These are phyloP conservation scores for Hipposideros armiger DNA, from an alignment of 2,113 vertebrate genomes.

Conservation along the genomic window DNA sequence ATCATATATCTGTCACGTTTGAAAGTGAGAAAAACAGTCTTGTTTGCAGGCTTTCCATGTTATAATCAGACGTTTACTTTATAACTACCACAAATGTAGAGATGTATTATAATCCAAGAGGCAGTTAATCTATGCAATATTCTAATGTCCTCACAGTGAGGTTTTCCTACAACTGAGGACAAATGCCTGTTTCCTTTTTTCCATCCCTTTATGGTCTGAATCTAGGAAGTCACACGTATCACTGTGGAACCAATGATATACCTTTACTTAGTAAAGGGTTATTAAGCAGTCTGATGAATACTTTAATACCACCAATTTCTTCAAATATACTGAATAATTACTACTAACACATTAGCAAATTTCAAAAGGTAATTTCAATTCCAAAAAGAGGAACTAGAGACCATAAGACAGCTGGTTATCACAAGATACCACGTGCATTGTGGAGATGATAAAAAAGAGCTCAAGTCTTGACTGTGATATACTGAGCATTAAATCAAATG, in stretches of 20 bases:
- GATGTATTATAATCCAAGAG: not conserved
- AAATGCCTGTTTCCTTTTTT: not conserved
- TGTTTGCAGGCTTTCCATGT: not conserved
- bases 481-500: not conserved
- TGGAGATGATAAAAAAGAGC: not conserved
- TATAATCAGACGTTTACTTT: not conserved
- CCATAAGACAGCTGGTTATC: not conserved
- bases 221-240: not conserved
- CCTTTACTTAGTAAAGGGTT: not conserved
- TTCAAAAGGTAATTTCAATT: not conserved
- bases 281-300: not conserved
- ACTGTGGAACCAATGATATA: not conserved
- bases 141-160: not conserved
- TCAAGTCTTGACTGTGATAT: not conserved
- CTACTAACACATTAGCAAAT: not conserved
- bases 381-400: not conserved
- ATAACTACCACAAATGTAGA: conserved; percentile 9
- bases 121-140: not conserved
- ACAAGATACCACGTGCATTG: not conserved
- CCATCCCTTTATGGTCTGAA: not conserved
- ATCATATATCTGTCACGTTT: not conserved
- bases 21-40: not conserved
- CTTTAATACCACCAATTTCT: not conserved
- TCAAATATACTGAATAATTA: conserved; percentile 29
- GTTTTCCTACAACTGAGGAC: not conserved